phyloP scores from a whole-genome alignment of 2,888 invertebrate genomes.

The Drosophila gaucha region DNA sequence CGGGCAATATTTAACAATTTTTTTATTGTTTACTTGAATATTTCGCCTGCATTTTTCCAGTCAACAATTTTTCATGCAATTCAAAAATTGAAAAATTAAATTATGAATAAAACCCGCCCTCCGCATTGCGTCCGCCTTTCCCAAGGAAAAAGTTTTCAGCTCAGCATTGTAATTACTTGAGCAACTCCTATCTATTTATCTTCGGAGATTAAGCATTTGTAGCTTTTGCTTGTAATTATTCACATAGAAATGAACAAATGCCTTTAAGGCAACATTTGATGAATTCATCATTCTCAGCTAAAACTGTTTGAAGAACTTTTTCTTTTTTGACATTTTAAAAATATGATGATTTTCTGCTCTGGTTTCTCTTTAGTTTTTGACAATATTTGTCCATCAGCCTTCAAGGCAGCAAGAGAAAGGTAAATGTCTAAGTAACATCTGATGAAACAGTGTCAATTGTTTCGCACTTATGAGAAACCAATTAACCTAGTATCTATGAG shows the following conservation, averaged over 20 bases:
- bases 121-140: background rate
- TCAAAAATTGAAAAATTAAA: constrained; percentile 43
- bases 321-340: background rate
- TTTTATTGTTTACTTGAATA: constrained; percentile 34
- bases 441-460: constrained; percentile 1
- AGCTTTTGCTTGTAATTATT: constrained; percentile 5
- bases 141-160: constrained; percentile 16
- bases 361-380: background rate
- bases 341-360: background rate
- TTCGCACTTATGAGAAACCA: background rate
- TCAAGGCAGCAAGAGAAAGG: background rate
- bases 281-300: constrained; percentile 2
- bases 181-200: constrained; percentile 15
- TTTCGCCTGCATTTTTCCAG: constrained; percentile 42
- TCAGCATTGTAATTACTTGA: constrained; percentile 31
- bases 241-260: constrained; percentile 5
- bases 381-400: background rate
- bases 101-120: constrained; percentile 14
- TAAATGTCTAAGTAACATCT: background rate
- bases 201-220: constrained; percentile 15
- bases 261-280: background rate
- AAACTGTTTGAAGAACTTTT: background rate
- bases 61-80: constrained; percentile 45
- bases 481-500: background rate
- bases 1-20: constrained; percentile 20